phyloP scores from a whole-genome alignment of 2,888 invertebrate genomes.

The Caenorhabditis panamensis region DNA sequence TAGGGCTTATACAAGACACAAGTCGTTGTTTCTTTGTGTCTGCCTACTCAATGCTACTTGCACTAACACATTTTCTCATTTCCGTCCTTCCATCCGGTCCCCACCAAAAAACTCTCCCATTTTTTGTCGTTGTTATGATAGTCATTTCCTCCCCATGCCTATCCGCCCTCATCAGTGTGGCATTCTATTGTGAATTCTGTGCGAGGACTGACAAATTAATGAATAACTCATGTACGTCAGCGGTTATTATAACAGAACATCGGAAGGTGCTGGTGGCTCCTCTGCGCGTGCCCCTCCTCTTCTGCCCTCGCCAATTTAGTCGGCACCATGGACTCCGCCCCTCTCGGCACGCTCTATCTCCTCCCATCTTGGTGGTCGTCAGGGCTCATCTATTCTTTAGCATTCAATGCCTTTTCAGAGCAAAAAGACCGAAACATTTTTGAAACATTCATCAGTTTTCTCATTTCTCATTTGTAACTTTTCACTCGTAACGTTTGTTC shows the following conservation, averaged over 20 bases:
- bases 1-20: slow-evolving; percentile 12
- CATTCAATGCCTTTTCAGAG: slow-evolving; percentile 51
- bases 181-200: slow-evolving; percentile 27
- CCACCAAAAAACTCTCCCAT: slow-evolving; percentile 23
- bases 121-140: slow-evolving; percentile 41
- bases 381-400: slow-evolving; percentile 62
- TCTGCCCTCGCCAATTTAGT: slow-evolving; percentile 54
- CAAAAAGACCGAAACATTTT: slow-evolving; percentile 30
- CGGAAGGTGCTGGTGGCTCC: slow-evolving; percentile 45
- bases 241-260: slow-evolving; percentile 63
- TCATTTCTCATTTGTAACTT: slow-evolving; percentile 22
- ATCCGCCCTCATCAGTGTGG: slow-evolving; percentile 18
- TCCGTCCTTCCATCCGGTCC: slow-evolving; percentile 23
- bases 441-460: slow-evolving; percentile 45
- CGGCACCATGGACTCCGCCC: slow-evolving; percentile 48
- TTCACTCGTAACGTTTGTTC: not conserved
- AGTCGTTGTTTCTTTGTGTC: slow-evolving; percentile 9
- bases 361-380: slow-evolving; percentile 48
- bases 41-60: slow-evolving; percentile 32
- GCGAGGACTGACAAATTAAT: slow-evolving; percentile 51
- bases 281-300: slow-evolving; percentile 33
- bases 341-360: slow-evolving; percentile 39
- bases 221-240: slow-evolving; percentile 62
- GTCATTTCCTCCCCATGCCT: slow-evolving; percentile 9
- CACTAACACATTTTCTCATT: slow-evolving; percentile 54